Percentiles rank a stretch among this genome's conserved stretches.
Conservation (phyloP, 37 sponge, comb jelly and placozoan genomes). For the Mnemiopsis leidyi region DNA sequence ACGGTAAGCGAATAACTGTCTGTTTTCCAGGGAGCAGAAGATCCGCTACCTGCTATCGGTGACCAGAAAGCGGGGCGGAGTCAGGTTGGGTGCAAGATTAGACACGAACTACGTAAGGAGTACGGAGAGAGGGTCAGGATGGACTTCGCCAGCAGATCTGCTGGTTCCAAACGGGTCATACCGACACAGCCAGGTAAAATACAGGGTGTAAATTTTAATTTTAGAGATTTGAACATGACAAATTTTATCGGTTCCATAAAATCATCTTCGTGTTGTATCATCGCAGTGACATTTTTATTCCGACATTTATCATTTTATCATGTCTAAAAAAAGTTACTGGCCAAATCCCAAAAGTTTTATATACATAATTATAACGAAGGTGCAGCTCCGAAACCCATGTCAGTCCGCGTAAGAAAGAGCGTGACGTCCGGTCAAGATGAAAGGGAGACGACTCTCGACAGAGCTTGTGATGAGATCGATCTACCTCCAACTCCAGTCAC, state of each 20-base stretch:
- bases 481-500: slow-evolving; percentile 26
- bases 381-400: slow-evolving; percentile 24
- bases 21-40: slow-evolving; percentile 12
- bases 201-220: too few species aligned
- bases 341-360: too few species aligned
- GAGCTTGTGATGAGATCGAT: slow-evolving; percentile 54
- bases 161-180: neutral
- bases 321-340: too few species aligned
- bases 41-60: slow-evolving; percentile 47
- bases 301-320: too few species aligned
- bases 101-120: slow-evolving; percentile 49
- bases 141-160: neutral
- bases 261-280: too few species aligned
- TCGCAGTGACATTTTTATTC: too few species aligned
- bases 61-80: slow-evolving; percentile 58
- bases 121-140: slow-evolving; percentile 47
- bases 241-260: too few species aligned
- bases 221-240: too few species aligned
- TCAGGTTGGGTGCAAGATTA: slow-evolving; percentile 47
- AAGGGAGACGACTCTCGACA: neutral
- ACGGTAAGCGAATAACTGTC: too few species aligned
- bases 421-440: neutral
- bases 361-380: too few species aligned
- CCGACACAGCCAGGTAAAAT: slow-evolving; percentile 12
- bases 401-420: slow-evolving; percentile 23